These are phyloP conservation scores for Triplophysa tibetana DNA, from an alignment of 2,113 vertebrate species.

Conservation along the genomic window DNA sequence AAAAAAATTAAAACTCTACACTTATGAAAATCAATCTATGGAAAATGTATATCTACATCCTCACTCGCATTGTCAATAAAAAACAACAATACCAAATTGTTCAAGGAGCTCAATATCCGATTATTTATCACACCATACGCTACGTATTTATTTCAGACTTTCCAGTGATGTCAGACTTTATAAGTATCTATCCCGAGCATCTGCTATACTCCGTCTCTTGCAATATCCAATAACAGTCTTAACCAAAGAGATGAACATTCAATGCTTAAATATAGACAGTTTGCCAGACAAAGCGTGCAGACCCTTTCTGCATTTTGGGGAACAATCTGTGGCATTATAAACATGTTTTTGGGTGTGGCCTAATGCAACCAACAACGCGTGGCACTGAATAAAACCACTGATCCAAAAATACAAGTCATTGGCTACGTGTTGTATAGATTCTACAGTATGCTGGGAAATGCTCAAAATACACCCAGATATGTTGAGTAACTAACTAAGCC, in stretches of 20 bases:
- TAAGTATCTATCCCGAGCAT: background rate
- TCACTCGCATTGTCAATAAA: too few relatives aligned
- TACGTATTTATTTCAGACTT: background rate
- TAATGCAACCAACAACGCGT: too few relatives aligned
- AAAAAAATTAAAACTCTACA: too few relatives aligned
- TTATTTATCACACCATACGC: background rate
- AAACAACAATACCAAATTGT: too few relatives aligned
- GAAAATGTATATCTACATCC: too few relatives aligned
- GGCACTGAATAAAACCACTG: too few relatives aligned
- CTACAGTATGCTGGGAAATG: background rate
- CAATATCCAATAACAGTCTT: conserved; percentile 1
- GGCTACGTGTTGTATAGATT: too few relatives aligned
- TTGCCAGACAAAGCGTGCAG: background rate
- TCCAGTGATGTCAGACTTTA: conserved; percentile 4
- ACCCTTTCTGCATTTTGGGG: background rate
- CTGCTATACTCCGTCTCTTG: conserved; percentile 19
- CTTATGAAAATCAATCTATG: too few relatives aligned
- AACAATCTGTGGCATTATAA: too few relatives aligned
- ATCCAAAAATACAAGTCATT: too few relatives aligned
- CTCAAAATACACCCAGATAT: background rate
- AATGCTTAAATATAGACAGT: background rate
- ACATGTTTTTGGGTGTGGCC: too few relatives aligned
- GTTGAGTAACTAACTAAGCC: conserved; percentile 4
- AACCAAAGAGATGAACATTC: conserved; percentile 6
- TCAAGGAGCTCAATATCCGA: too few relatives aligned